Percentiles rank a stretch among this genome's conserved stretches.
These are phyloP conservation scores for Latrodectus hesperus DNA, from an alignment of 2,888 invertebrate genomes.

Conservation along the genomic window DNA sequence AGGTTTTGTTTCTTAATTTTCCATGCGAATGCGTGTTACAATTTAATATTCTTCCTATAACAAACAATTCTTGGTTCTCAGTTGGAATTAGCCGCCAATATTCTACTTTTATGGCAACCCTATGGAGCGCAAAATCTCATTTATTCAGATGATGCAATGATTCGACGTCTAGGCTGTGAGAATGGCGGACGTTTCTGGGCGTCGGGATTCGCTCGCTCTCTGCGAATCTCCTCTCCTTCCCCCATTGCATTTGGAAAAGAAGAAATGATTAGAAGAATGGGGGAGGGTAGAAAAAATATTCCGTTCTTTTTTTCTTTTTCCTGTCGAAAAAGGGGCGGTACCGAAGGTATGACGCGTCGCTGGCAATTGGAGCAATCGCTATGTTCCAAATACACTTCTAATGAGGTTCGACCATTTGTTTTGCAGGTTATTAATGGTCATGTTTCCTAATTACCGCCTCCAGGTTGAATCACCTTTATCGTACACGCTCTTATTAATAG, in stretches of 20 bases:
- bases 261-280: constrained; percentile 27
- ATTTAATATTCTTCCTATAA: no score
- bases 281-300: constrained; percentile 10
- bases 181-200: constrained; percentile 30
- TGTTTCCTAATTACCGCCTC: not conserved
- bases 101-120: constrained; percentile 33
- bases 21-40: no score
- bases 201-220: constrained; percentile 58
- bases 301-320: constrained; percentile 14
- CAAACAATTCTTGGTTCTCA: no score
- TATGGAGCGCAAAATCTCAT: constrained; percentile 38
- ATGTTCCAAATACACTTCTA: constrained; percentile 25
- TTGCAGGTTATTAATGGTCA: constrained; percentile 22
- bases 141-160: constrained; percentile 68
- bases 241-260: constrained; percentile 9
- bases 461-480: not conserved
- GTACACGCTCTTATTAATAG: no score
- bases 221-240: constrained; percentile 15
- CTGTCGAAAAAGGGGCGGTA: constrained; percentile 47
- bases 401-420: constrained; percentile 12
- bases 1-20: no score
- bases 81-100: no score
- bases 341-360: constrained; percentile 47
- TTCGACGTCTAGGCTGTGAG: constrained; percentile 43
- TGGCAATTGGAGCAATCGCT: constrained; percentile 17